phyloP scores from a whole-genome alignment of 2,113 vertebrate species.

The Phalacrocorax brasilianus region DNA sequence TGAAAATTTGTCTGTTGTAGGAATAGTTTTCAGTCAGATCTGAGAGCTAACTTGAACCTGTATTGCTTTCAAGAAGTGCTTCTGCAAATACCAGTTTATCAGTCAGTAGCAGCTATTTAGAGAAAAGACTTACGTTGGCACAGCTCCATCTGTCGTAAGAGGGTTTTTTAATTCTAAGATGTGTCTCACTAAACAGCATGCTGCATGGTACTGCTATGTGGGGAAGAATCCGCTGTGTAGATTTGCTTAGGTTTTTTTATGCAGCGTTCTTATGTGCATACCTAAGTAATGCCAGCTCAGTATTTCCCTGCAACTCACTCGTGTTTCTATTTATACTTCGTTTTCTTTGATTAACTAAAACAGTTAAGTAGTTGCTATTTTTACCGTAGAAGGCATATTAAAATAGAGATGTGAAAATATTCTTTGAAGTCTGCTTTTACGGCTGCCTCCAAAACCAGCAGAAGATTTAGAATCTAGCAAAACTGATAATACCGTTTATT shows the following conservation, averaged over 20 bases:
- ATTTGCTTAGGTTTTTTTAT: neutral
- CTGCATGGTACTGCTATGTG: neutral
- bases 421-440: slow-evolving; percentile 25
- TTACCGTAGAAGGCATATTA: neutral
- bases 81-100: neutral
- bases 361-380: slow-evolving; percentile 34
- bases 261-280: neutral
- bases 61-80: neutral
- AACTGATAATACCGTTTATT: neutral
- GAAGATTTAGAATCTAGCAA: neutral
- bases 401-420: neutral
- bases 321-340: slow-evolving; percentile 19
- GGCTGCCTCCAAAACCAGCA: neutral
- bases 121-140: neutral
- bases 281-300: neutral
- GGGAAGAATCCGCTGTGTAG: neutral
- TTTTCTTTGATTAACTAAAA: slow-evolving; percentile 35
- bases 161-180: neutral
- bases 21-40: neutral
- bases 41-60: neutral
- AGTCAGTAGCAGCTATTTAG: neutral
- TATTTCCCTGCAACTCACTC: neutral
- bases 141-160: neutral
- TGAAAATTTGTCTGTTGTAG: neutral
- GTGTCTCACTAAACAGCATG: neutral